phyloP scores from a whole-genome alignment of 2,797 vertebrate species.

The Lagorchestes hirsutus region DNA sequence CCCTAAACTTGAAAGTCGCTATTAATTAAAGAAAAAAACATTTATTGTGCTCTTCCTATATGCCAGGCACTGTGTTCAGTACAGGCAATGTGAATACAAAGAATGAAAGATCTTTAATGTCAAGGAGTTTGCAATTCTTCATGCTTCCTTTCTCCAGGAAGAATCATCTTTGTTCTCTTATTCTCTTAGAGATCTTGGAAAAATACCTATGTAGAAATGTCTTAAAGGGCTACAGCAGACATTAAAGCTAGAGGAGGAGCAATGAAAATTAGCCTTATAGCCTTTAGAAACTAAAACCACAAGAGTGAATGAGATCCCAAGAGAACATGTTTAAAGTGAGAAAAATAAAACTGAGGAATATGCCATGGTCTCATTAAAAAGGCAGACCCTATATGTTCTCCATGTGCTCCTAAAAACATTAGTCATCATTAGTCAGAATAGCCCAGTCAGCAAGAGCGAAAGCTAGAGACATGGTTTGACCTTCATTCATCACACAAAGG shows the following conservation, averaged over 20 bases:
- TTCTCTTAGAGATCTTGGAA: neutral
- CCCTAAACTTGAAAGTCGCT: neutral
- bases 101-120: neutral
- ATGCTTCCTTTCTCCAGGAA: neutral
- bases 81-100: neutral
- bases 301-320: constrained; percentile 11
- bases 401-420: constrained; percentile 33
- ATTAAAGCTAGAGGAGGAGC: constrained; percentile 40
- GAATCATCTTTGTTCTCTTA: neutral
- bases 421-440: constrained; percentile 70
- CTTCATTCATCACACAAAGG: constrained; percentile 43
- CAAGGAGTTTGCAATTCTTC: neutral
- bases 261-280: constrained; percentile 8
- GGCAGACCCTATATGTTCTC: neutral
- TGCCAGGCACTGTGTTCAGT: neutral
- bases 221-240: constrained; percentile 11
- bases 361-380: constrained; percentile 63
- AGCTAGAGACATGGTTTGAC: constrained; percentile 58
- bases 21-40: neutral
- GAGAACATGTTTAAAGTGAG: constrained; percentile 26
- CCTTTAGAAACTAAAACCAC: neutral
- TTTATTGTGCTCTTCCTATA: neutral
- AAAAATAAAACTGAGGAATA: constrained; percentile 22
- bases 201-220: neutral
- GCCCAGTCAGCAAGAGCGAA: constrained; percentile 53